Percentiles rank a stretch among this genome's conserved stretches.
phyloP scores from a whole-genome alignment of 2,797 vertebrate genomes.

The Sebastes vulpes region DNA sequence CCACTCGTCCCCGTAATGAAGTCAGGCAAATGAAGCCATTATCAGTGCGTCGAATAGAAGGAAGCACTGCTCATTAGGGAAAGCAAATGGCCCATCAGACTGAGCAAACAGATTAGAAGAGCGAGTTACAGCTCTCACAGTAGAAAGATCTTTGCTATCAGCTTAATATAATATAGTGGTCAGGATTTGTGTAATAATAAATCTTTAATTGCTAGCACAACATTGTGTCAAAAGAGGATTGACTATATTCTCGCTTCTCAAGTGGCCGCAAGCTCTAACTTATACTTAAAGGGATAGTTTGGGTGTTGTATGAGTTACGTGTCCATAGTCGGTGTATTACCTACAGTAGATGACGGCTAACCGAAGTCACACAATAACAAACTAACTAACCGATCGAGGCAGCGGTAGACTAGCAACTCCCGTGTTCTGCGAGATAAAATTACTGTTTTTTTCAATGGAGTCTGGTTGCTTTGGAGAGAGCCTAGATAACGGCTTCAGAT shows the following conservation, averaged over 20 bases:
- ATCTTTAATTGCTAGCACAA: not conserved
- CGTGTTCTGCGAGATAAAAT: no score
- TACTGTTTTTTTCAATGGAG: no score
- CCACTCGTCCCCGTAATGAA: constrained; percentile 14
- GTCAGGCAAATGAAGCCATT: constrained; percentile 38
- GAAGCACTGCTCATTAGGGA: constrained; percentile 49
- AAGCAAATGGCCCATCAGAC: constrained; percentile 35
- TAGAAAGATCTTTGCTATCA: not conserved
- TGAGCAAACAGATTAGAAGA: constrained; percentile 26
- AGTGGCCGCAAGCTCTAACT: not conserved
- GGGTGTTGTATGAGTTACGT: no score
- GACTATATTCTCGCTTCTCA: not conserved
- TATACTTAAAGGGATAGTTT: not conserved
- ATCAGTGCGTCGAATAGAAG: constrained; percentile 22
- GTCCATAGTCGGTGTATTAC: no score
- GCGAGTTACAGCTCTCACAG: not conserved
- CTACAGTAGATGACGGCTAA: no score
- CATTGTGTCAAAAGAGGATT: not conserved
- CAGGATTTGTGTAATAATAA: not conserved
- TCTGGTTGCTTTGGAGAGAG: no score
- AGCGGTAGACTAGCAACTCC: no score
- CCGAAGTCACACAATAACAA: no score
- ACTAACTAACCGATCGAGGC: no score
- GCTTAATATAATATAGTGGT: not conserved
- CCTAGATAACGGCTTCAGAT: no score